These are phyloP conservation scores for Malurus alboscapulatus DNA, from an alignment of 2,113 vertebrate genomes.

Conservation along the genomic window DNA sequence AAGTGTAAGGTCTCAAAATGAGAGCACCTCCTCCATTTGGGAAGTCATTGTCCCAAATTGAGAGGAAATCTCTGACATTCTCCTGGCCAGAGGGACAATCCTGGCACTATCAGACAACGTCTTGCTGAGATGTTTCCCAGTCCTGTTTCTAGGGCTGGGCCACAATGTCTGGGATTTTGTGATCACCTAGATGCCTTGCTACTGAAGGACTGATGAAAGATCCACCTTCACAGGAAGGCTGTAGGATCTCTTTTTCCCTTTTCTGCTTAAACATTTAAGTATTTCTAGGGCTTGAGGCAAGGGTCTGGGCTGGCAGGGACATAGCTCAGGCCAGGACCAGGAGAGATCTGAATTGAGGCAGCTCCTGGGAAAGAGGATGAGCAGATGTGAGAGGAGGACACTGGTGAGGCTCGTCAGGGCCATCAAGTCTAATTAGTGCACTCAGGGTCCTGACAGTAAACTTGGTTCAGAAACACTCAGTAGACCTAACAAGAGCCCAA, in stretches of 20 bases:
- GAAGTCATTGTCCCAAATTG: accelerated
- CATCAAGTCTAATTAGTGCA: not conserved
- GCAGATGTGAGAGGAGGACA: accelerated
- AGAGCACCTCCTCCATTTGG: not conserved
- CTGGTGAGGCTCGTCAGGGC: not conserved
- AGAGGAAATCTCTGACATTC: not conserved
- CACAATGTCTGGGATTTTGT: not conserved
- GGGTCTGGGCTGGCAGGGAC: not conserved
- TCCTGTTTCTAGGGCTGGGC: not conserved
- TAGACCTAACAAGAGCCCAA: not conserved
- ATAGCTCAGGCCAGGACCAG: not conserved
- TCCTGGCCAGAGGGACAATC: not conserved
- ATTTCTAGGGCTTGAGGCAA: not conserved
- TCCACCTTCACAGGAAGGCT: not conserved
- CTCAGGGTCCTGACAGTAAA: not conserved
- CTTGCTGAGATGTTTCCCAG: accelerated
- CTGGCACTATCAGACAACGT: not conserved
- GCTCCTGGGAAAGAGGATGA: not conserved
- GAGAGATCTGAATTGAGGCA: not conserved
- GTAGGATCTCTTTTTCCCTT: not conserved
- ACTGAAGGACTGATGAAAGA: not conserved
- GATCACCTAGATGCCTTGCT: not conserved
- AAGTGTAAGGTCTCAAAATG: not conserved
- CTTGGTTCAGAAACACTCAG: not conserved
- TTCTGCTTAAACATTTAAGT: not conserved